Evolutionary conservation across 2,797 vertebrate species (phyloP).

Genomic region (Carduelis carduelis): DNA sequence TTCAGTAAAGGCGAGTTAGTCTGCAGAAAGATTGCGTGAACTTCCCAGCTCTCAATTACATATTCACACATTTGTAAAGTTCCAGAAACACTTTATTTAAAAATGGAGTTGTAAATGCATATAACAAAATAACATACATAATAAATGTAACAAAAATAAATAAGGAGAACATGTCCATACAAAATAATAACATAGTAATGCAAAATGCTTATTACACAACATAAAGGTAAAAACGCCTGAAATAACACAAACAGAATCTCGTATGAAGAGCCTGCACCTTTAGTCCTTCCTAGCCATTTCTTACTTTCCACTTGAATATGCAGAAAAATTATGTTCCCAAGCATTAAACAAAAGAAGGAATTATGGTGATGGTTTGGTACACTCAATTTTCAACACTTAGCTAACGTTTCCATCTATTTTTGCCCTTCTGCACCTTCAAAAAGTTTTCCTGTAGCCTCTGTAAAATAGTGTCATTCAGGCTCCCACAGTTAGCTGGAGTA

Average conservation of each 20-base stretch:
- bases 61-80: constrained; percentile 66
- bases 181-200: constrained; percentile 85
- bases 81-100: constrained; percentile 93
- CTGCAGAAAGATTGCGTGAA: neutral
- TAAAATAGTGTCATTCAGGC: constrained; percentile 53
- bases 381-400: constrained; percentile 49
- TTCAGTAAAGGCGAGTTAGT: neutral
- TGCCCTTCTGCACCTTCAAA: constrained; percentile 57
- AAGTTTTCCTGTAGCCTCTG: constrained; percentile 39
- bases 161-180: constrained; percentile 84
- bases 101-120: constrained; percentile 90
- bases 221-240: constrained; percentile 78
- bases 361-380: constrained; percentile 57
- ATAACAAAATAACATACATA: constrained; percentile 89
- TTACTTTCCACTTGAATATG: constrained; percentile 31
- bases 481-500: constrained; percentile 63
- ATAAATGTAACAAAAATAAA: constrained; percentile 91
- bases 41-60: constrained; percentile 3
- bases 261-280: constrained; percentile 51
- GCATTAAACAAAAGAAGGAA: constrained; percentile 63
- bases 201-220: constrained; percentile 79
- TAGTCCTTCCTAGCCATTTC: constrained; percentile 39
- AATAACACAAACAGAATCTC: constrained; percentile 72
- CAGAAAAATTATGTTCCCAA: constrained; percentile 64
- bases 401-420: constrained; percentile 57